phyloP scores from a whole-genome alignment of 1,140 invertebrate species.

The Euura saliciscinereae region DNA sequence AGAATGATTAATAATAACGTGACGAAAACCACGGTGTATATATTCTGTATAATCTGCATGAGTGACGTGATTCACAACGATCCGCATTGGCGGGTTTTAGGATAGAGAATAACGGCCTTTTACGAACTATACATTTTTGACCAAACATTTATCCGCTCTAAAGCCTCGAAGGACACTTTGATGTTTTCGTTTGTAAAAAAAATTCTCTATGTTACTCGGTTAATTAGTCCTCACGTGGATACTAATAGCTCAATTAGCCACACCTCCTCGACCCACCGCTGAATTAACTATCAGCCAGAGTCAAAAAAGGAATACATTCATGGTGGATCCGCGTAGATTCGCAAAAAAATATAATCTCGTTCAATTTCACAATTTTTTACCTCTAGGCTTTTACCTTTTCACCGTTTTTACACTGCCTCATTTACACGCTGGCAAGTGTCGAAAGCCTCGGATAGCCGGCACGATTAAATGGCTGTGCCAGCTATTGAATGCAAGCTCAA shows the following conservation, averaged over 20 bases:
- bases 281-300: too few relatives aligned
- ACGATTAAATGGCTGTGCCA: too few relatives aligned
- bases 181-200: constrained; percentile 9
- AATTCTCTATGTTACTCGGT: background rate
- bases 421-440: too few relatives aligned
- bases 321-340: too few relatives aligned
- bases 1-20: constrained; percentile 1
- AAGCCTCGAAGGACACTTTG: constrained; percentile 6
- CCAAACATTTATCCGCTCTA: background rate
- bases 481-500: too few relatives aligned
- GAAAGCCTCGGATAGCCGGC: too few relatives aligned
- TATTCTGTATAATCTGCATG: background rate
- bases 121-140: background rate
- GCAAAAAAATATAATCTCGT: too few relatives aligned
- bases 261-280: background rate
- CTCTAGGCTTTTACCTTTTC: too few relatives aligned
- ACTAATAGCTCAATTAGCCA: constrained; percentile 35
- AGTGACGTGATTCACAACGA: background rate
- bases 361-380: too few relatives aligned
- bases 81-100: background rate
- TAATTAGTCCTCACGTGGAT: constrained; percentile 29
- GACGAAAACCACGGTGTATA: background rate
- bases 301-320: too few relatives aligned
- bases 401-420: too few relatives aligned
- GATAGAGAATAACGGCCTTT: background rate